Evolutionary conservation across 2,113 vertebrate species (phyloP).

Genomic region (Podilymbus podiceps): DNA sequence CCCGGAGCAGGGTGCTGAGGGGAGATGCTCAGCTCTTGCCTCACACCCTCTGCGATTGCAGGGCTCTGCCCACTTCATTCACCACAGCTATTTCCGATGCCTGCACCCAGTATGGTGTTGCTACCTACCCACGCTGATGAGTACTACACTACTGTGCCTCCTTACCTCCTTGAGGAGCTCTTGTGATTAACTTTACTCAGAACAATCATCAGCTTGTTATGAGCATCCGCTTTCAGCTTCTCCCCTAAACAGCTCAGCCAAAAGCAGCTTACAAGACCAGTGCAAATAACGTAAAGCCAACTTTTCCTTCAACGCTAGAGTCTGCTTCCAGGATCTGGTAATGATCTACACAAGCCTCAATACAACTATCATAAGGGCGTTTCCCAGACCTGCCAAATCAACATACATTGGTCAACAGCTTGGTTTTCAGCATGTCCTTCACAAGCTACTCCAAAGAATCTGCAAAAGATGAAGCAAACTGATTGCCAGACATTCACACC

Average conservation of each 20-base stretch:
- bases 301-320: not conserved
- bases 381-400: not conserved
- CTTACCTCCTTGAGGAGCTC: not conserved
- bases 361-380: not conserved
- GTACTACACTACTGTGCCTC: not conserved
- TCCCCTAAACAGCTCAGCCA: not conserved
- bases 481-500: not conserved
- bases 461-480: not conserved
- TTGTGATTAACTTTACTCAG: not conserved
- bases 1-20: not conserved
- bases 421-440: not conserved
- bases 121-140: not conserved
- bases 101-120: not conserved
- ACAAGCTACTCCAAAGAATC: not conserved
- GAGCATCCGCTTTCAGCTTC: not conserved
- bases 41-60: accelerated
- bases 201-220: not conserved
- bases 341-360: not conserved
- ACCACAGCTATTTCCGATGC: not conserved
- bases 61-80: not conserved
- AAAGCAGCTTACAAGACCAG: not conserved
- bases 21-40: not conserved
- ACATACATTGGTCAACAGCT: not conserved
- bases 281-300: not conserved
- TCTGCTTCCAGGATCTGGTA: not conserved